A percentile compares a stretch with the other conserved stretches of the same genome.
phyloP scores from a whole-genome alignment of 2,888 invertebrate genomes.

The Odontocerum albicorne region DNA sequence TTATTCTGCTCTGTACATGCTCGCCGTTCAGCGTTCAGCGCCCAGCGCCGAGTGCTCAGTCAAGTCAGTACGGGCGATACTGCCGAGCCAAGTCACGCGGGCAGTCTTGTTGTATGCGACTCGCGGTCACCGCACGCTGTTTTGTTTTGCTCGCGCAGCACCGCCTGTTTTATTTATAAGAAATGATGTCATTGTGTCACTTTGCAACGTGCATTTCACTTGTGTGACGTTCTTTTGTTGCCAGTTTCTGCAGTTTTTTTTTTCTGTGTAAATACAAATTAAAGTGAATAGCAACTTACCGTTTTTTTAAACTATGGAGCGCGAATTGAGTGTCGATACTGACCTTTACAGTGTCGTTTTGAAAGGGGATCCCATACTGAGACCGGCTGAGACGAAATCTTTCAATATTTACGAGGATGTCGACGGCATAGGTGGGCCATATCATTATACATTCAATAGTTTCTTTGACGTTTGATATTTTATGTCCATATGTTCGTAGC shows the following conservation, averaged over 20 bases:
- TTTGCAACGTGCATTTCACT: conserved; percentile 28
- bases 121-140: too few relatives aligned
- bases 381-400: conserved; percentile 42
- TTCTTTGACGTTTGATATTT: neutral
- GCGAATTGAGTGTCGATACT: conserved; percentile 45
- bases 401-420: conserved; percentile 52
- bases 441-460: neutral
- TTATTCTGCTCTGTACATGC: too few relatives aligned
- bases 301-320: conserved; percentile 9
- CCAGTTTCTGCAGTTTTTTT: conserved; percentile 4
- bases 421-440: conserved; percentile 48
- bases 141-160: conserved; percentile 20
- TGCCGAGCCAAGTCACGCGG: too few relatives aligned
- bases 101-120: too few relatives aligned
- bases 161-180: conserved; percentile 28
- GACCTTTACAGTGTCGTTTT: conserved; percentile 54
- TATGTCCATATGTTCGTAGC: too few relatives aligned
- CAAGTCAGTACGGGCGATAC: too few relatives aligned
- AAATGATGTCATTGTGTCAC: conserved; percentile 33
- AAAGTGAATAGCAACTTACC: too few relatives aligned
- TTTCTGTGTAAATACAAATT: neutral
- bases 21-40: too few relatives aligned
- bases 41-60: too few relatives aligned
- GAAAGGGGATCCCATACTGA: conserved; percentile 45
- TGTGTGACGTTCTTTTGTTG: conserved; percentile 25